Evolutionary conservation across 2,888 invertebrate genomes (phyloP).

Genomic region (Syrista parreyssii): DNA sequence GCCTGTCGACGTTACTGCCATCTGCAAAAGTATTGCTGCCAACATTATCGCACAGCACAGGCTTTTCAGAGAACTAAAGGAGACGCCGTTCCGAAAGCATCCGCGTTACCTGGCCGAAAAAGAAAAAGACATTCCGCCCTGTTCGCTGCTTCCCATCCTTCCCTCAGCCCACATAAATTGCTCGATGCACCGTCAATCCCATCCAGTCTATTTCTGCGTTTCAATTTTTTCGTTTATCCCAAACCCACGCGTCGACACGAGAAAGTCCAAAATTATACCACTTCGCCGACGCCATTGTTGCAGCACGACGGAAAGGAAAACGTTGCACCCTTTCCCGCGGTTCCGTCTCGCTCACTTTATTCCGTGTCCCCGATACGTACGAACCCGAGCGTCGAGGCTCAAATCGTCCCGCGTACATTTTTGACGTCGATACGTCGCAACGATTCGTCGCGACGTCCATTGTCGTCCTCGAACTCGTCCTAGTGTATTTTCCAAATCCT

Average conservation of each 20-base stretch:
- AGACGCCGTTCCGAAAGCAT: neutral
- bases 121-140: neutral
- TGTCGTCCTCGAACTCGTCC: neutral
- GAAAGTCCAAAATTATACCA: neutral
- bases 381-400: neutral
- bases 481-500: neutral
- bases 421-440: neutral
- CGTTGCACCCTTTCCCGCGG: neutral
- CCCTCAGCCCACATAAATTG: neutral
- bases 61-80: neutral
- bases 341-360: neutral
- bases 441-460: neutral
- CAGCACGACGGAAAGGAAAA: neutral
- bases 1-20: neutral
- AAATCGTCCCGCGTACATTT: neutral
- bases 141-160: neutral
- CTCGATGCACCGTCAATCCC: neutral
- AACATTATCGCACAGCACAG: neutral
- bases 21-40: neutral
- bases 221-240: neutral
- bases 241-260: neutral
- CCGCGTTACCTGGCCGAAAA: neutral
- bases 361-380: neutral
- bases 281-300: neutral
- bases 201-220: neutral